phyloP scores from a whole-genome alignment of 1,140 invertebrate species.

The Nomia melanderi region DNA sequence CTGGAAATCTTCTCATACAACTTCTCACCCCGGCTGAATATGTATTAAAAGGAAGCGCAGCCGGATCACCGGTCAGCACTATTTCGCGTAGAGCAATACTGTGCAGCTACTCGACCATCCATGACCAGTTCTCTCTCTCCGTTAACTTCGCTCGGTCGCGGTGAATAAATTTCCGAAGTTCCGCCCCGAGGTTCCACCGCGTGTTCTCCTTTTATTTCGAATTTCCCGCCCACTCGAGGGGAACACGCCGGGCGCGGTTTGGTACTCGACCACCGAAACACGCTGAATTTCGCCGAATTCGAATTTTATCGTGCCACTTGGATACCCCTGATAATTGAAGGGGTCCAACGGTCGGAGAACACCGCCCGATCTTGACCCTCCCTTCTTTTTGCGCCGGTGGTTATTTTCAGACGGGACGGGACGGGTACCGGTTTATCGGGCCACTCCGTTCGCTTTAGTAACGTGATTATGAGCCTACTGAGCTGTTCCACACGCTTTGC shows the following conservation, averaged over 20 bases:
- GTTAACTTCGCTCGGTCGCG: slow-evolving; percentile 56
- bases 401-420: neutral
- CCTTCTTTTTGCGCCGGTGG: neutral
- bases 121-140: slow-evolving; percentile 16
- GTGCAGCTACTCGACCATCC: slow-evolving; percentile 26
- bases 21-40: slow-evolving; percentile 39
- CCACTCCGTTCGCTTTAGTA: neutral
- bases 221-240: slow-evolving; percentile 60
- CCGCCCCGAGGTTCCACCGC: neutral
- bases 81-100: slow-evolving; percentile 47
- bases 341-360: neutral
- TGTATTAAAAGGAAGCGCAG: slow-evolving; percentile 52
- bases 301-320: slow-evolving; percentile 59
- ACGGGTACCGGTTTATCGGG: neutral
- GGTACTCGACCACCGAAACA: slow-evolving; percentile 44
- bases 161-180: slow-evolving; percentile 68
- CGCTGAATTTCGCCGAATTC: slow-evolving; percentile 63
- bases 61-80: slow-evolving; percentile 41
- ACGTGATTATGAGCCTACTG: too few species aligned
- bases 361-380: neutral
- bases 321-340: slow-evolving; percentile 44
- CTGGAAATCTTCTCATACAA: neutral
- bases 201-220: slow-evolving; percentile 63
- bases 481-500: too few species aligned
- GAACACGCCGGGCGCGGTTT: slow-evolving; percentile 20